Evolutionary conservation across 2,888 invertebrate genomes (phyloP), one percentile per base, ranked within the genome.

Genomic region (Lampropteryx suffumata): DNA sequence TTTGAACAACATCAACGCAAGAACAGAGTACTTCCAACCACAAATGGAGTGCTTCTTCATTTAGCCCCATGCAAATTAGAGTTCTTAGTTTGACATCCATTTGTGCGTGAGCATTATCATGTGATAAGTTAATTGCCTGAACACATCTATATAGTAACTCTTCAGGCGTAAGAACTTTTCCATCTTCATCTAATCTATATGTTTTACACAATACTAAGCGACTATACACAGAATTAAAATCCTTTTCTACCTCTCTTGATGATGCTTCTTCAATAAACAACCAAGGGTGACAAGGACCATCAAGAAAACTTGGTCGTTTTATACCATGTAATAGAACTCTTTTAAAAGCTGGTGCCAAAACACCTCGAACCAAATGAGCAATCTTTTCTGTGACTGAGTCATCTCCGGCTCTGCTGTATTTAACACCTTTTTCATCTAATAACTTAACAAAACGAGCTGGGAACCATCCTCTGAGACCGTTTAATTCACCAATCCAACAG

Each of bases 21-120:
- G 98, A 98, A 85, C 99, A 99, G 27, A 99, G 89, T 9, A 99
- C 97, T 91, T 99, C 99, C 30, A 99, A 92, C 99, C 99, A 99
- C 37, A 99, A 91, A 90, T 99, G 99, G 50, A 99, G 90, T 24
- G 98, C 99, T 91, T 99, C 98, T 83, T 99, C 99, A 88, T 99
- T 99, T 29, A 99, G 92, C 24, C 98, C 99, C 82, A 98, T 93
- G 76, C 98, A 98, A 64, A 99, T 95, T 13, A 99, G 91, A 43
- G 98, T 98, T 44, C 99, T 93, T 62, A 99, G 87, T 89, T 99
- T 99, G 0, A 99, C 98, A 90, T 99, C 99, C 98, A 99, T 98
- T 91, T 99, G 99, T 36, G 98, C 97, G 85, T 98, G 98, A 1
- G 97, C 97, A 79, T 96, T 95, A 79, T 99, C 98, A 81, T 99